Base-by-base conservation (phyloP, 2,797 vertebrate genomes). In the Poeciliopsis gracilis region DNA sequence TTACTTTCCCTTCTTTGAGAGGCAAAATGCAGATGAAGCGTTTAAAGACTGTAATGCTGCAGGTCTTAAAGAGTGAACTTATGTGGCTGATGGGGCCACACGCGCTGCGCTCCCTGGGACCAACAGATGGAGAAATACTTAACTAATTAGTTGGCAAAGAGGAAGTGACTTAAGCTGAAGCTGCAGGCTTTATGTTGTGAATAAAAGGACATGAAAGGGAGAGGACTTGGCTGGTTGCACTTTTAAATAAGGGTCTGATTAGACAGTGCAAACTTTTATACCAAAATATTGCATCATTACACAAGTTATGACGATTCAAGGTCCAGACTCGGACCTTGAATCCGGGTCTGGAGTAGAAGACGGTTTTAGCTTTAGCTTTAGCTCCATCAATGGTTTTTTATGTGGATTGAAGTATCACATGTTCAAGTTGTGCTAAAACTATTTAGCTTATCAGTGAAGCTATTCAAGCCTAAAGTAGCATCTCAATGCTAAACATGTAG, bases 111-210 rank as follows among this genome's bases (percentile, higher is more conserved):
- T 87, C 72, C 73, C 55, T 23, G 33, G 78, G 72, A 73, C 77
- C 23, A 79, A 91, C 92, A 94, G 93, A 94, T 92, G 94, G 94
- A 90, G 72, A 79, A 83, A 90, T 86, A 66, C 90, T 93, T 92
- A 92, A 86, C 84, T 86, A 89, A 88, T 94, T 94, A 85, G 87
- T 90, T 84, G 77, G 63, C 80, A 82, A 85, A 90, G 90, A 89
- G 72, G 91, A 90, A 79, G 70, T 11, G 76, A 92, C 89, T 92
- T 89, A 84, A 92, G 77, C 63, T 18, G 78, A 82, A 87, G 83
- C 83, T 80, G 77, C 1, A 20, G 82, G 70, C 80, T 79, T 77
- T 82, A 47, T 67, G 75, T 81, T 76, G 87, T 10, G 75, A 86
- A 78, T 73, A 72, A 89, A 75, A 63, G 51, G 49, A 43, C 53